phyloP scores from a whole-genome alignment of 2,888 invertebrate genomes.

The Spilosoma lubricipeda region DNA sequence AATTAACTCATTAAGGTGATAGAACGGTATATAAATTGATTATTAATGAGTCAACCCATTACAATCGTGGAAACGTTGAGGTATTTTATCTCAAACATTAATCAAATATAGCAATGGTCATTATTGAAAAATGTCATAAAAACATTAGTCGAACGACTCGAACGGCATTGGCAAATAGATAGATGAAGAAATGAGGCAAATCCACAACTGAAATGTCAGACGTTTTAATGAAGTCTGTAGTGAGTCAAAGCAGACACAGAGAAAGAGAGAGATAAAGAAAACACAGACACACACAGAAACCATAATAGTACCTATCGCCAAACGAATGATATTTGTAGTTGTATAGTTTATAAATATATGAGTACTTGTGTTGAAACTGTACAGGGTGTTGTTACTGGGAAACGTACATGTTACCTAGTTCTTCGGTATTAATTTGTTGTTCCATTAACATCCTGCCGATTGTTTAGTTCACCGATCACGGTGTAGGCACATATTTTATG shows the following conservation, averaged over 20 bases:
- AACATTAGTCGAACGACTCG: neutral
- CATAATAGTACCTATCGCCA: neutral
- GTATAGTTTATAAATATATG: neutral
- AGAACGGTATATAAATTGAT: neutral
- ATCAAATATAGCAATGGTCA: neutral
- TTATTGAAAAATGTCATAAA: neutral
- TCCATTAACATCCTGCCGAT: conserved; percentile 51
- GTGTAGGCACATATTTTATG: conserved; percentile 41
- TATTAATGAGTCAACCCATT: conserved; percentile 1
- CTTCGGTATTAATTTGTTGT: conserved; percentile 38
- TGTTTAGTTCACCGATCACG: conserved; percentile 44
- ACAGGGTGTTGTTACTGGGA: neutral
- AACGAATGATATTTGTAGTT: neutral
- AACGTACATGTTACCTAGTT: conserved; percentile 23
- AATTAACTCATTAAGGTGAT: too few relatives aligned
- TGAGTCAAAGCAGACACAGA: neutral
- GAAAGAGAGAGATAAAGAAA: too few relatives aligned
- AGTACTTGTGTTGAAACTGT: neutral
- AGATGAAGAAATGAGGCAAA: neutral
- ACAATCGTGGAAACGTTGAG: neutral
- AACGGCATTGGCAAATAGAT: neutral
- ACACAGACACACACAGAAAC: neutral
- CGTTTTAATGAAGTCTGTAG: neutral
- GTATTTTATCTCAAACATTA: neutral
- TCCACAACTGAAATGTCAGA: neutral